phyloP scores from a whole-genome alignment of 2,888 invertebrate species.

The Erebia epiphron region DNA sequence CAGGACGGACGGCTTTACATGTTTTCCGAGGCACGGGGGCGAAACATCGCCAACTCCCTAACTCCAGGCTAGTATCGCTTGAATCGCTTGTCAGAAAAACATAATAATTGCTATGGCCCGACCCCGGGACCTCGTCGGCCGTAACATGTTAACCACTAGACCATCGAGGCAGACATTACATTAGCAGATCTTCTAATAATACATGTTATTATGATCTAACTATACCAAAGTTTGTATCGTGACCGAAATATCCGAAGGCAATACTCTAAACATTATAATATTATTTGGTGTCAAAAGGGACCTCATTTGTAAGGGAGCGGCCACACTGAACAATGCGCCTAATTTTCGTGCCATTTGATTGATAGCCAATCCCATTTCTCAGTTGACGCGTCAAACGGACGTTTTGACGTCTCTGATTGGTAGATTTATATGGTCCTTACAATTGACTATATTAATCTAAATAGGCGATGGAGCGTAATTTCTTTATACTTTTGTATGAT shows the following conservation, averaged over 20 bases:
- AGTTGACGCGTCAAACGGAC: conserved; percentile 64
- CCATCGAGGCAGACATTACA: no score
- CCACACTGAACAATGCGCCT: conserved; percentile 70
- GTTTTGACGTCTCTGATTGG: conserved; percentile 57
- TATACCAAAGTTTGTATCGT: no score
- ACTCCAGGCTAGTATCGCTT: no score
- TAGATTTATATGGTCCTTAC: conserved; percentile 56
- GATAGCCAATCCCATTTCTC: conserved; percentile 65
- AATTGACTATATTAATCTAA: conserved; percentile 55
- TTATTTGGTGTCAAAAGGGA: conserved; percentile 37
- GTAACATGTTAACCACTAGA: no score
- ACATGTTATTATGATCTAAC: no score
- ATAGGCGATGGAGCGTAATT: conserved; percentile 46
- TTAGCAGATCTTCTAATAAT: no score
- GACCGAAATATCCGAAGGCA: conserved; percentile 33
- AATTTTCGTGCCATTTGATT: conserved; percentile 74
- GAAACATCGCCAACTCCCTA: no score
- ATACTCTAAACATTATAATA: conserved; percentile 40
- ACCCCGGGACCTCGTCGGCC: no score
- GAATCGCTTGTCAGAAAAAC: no score
- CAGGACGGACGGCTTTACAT: no score
- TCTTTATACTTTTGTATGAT: conserved; percentile 32
- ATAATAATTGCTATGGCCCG: no score
- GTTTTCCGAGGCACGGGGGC: no score
- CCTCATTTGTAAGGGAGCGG: conserved; percentile 57